Evolutionary conservation across 2,797 vertebrate genomes (phyloP).

Genomic region (Nyctalus aviator): DNA sequence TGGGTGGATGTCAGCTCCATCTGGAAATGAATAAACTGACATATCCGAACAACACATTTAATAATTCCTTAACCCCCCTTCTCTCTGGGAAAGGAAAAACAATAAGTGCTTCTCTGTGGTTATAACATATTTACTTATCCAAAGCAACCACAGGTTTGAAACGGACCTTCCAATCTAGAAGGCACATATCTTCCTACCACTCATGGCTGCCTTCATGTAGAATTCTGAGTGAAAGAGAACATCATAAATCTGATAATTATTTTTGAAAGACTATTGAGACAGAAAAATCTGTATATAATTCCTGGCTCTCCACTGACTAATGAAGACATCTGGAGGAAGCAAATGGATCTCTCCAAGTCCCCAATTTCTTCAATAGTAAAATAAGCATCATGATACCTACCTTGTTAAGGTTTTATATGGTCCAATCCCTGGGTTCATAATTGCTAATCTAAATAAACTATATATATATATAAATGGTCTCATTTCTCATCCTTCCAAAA

Average conservation of each 20-base stretch:
- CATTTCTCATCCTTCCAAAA: neutral
- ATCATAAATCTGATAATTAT: slow-evolving; percentile 1
- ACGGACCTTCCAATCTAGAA: neutral
- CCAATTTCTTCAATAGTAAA: slow-evolving; percentile 14
- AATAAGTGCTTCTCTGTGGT: slow-evolving; percentile 25
- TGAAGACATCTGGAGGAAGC: neutral
- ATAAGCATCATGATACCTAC: neutral
- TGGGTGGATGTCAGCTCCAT: slow-evolving; percentile 36
- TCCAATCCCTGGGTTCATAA: neutral
- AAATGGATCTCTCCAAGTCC: neutral
- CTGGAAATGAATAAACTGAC: slow-evolving; percentile 52
- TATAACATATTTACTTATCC: slow-evolving; percentile 5
- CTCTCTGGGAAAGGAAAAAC: slow-evolving; percentile 54
- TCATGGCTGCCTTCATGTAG: neutral
- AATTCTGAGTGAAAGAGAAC: neutral
- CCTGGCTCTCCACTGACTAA: neutral
- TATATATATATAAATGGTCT: neutral
- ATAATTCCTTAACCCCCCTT: slow-evolving; percentile 27
- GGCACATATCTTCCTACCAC: neutral
- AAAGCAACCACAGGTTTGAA: no score
- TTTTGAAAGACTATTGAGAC: neutral
- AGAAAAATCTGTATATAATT: neutral
- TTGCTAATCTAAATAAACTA: neutral
- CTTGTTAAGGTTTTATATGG: neutral
- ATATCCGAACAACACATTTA: neutral